Conservation (phyloP, 2,113 vertebrate species). For the Caracal caracal region DNA sequence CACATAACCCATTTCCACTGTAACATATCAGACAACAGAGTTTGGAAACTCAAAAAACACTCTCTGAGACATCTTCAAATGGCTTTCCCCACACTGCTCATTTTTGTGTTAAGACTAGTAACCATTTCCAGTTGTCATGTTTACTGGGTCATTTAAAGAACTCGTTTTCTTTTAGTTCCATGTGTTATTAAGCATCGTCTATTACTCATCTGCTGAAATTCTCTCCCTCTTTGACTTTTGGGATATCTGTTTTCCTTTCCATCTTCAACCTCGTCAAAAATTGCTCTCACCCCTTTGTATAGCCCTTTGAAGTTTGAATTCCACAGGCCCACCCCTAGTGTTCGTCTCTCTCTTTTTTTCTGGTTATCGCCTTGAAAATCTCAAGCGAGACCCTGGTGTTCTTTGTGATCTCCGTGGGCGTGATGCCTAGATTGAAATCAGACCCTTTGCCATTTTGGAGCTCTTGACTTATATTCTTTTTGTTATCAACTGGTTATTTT, state of each 20-base stretch:
- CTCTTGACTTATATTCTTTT: background rate
- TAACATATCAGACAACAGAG: background rate
- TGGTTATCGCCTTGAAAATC: background rate
- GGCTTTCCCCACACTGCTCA: background rate
- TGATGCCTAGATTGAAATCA: background rate
- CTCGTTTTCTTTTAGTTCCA: background rate
- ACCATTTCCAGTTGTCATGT: background rate
- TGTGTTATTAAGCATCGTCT: background rate
- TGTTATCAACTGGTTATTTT: background rate
- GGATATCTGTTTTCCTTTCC: background rate
- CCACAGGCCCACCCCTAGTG: background rate
- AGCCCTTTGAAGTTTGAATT: background rate
- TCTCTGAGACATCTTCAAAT: background rate
- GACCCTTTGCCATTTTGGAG: background rate
- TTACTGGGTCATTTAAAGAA: background rate
- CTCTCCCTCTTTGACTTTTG: background rate
- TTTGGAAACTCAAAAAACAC: background rate
- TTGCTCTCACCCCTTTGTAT: background rate
- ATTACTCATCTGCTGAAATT: background rate
- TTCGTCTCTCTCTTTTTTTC: background rate
- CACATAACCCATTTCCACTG: background rate
- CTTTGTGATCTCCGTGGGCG: background rate
- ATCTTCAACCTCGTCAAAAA: background rate
- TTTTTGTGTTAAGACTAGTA: background rate
- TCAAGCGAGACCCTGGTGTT: background rate